phyloP scores from a whole-genome alignment of 2,113 vertebrate genomes.

The Pygoscelis adeliae region DNA sequence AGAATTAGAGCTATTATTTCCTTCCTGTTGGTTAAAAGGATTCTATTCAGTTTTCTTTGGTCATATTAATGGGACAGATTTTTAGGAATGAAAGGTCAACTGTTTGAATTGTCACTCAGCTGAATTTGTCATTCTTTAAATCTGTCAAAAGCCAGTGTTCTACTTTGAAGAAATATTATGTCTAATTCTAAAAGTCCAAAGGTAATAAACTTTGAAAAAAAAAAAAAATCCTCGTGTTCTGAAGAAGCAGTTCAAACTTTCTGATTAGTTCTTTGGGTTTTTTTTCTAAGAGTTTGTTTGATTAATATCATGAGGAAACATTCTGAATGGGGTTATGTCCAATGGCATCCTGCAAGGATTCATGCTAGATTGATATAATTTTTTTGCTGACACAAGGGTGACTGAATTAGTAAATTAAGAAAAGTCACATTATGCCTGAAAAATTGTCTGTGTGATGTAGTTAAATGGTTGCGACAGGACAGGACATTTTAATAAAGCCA shows the following conservation, averaged over 20 bases:
- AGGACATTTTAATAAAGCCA: background rate
- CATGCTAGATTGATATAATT: background rate
- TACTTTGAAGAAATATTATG: background rate
- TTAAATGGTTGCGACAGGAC: background rate
- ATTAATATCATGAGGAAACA: background rate
- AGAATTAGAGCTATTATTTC: background rate
- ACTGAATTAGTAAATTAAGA: background rate
- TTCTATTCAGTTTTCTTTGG: background rate
- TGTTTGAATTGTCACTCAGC: constrained; percentile 18
- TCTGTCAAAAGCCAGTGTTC: background rate
- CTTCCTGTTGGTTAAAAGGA: background rate
- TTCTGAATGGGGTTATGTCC: background rate
- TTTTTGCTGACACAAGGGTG: background rate
- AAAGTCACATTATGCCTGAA: background rate
- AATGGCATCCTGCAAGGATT: background rate
- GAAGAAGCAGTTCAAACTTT: background rate
- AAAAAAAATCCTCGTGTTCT: background rate
- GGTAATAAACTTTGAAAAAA: background rate
- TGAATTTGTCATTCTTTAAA: background rate
- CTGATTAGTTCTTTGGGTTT: background rate
- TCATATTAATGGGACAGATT: background rate
- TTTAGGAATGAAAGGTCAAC: background rate
- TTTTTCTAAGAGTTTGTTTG: background rate
- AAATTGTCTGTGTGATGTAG: background rate
- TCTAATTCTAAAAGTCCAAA: background rate